These are phyloP conservation scores for Xylota sylvarum DNA, from an alignment of 2,888 invertebrate species.

Conservation along the genomic window DNA sequence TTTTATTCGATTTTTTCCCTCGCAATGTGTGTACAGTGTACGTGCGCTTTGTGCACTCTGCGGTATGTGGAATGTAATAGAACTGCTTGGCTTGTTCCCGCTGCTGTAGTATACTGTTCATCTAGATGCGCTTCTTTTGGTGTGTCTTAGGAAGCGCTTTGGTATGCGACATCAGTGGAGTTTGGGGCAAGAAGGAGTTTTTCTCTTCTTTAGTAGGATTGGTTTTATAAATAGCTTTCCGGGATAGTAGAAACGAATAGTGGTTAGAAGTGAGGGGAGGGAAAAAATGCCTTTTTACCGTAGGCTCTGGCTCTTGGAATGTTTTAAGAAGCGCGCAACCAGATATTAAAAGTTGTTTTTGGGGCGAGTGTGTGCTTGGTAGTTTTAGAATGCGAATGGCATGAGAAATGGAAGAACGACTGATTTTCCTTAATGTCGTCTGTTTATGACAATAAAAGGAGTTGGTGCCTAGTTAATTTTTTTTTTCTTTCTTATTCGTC, in stretches of 20 bases:
- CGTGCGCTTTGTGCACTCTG: constrained; percentile 37
- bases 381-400: constrained; percentile 46
- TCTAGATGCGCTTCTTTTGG: constrained; percentile 59
- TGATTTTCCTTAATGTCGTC: constrained; percentile 56
- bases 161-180: constrained; percentile 59
- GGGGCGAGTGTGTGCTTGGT: constrained; percentile 1
- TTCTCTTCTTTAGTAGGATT: constrained; percentile 36
- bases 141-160: constrained; percentile 51
- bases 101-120: not conserved
- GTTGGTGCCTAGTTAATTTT: constrained; percentile 9
- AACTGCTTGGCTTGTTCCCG: constrained; percentile 62
- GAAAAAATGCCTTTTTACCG: constrained; percentile 59
- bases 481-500: not conserved
- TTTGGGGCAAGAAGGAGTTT: constrained; percentile 36
- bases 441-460: constrained; percentile 60
- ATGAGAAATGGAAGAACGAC: constrained; percentile 16
- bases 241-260: constrained; percentile 14
- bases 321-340: constrained; percentile 19
- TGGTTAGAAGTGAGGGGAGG: not conserved
- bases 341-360: constrained; percentile 64
- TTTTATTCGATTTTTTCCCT: constrained; percentile 33
- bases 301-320: constrained; percentile 69
- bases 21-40: not conserved
- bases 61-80: constrained; percentile 72
- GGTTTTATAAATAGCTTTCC: constrained; percentile 71